Conservation (phyloP, 2,888 invertebrate species). For the Lasius platythorax region DNA sequence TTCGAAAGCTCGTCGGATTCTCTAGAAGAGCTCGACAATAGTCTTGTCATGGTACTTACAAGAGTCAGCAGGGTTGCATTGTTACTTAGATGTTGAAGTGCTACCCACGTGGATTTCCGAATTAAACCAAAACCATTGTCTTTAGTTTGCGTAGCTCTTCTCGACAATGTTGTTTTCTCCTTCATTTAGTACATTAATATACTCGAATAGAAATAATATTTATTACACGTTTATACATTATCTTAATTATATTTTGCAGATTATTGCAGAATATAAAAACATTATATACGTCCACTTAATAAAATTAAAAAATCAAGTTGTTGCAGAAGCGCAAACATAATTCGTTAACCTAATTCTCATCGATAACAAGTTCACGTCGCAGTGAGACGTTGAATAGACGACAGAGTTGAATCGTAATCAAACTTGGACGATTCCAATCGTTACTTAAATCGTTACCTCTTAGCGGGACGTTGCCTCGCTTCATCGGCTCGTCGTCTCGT, state of each 20-base stretch:
- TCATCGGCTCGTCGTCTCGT: slow-evolving; percentile 36
- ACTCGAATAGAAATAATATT: neutral
- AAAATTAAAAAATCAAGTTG: neutral
- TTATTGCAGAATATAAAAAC: neutral
- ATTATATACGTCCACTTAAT: too few species aligned
- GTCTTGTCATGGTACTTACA: slow-evolving; percentile 35
- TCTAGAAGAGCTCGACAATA: slow-evolving; percentile 42
- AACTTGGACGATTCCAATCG: slow-evolving; percentile 53
- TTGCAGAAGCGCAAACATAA: neutral
- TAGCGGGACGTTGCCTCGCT: slow-evolving; percentile 21
- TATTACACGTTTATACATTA: neutral
- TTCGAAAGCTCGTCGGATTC: slow-evolving; percentile 62
- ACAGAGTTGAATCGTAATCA: slow-evolving; percentile 16
- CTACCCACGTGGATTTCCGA: slow-evolving; percentile 3
- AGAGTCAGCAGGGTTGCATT: slow-evolving; percentile 42
- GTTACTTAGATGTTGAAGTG: slow-evolving; percentile 50
- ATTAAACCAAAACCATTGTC: slow-evolving; percentile 23
- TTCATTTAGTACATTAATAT: neutral
- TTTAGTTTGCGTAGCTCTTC: neutral
- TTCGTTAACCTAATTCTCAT: neutral
- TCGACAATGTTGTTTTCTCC: neutral
- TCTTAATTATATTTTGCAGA: neutral
- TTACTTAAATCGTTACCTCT: slow-evolving; percentile 61
- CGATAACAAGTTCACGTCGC: slow-evolving; percentile 3
- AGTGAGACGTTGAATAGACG: neutral